Percentiles rank a stretch among this genome's conserved stretches.
Conservation (phyloP, 2,888 invertebrate genomes). For the Agrotis clavis region DNA sequence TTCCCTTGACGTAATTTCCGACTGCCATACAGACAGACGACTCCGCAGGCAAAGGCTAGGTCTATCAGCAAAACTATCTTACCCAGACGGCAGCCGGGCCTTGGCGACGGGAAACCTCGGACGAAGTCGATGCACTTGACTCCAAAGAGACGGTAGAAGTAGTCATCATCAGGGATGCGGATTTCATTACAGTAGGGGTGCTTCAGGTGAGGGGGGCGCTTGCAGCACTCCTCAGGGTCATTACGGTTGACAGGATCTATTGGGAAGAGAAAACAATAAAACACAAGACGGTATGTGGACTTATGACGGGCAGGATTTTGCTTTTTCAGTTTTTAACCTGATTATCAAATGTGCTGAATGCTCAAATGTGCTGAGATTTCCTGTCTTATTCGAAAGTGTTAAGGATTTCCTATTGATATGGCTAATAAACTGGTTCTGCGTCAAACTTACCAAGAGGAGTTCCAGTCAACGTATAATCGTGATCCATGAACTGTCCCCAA, state of each 20-base stretch:
- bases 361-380: not conserved
- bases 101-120: constrained; percentile 96
- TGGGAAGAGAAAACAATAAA: constrained; percentile 58
- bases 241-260: constrained; percentile 96
- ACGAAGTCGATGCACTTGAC: constrained; percentile 98
- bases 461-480: constrained; percentile 97
- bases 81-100: constrained; percentile 97
- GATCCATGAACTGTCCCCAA: constrained; percentile 99
- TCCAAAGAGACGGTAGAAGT: constrained; percentile 96
- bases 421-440: not conserved
- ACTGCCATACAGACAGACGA: not conserved
- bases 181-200: constrained; percentile 98
- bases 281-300: constrained; percentile 44
- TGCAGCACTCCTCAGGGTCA: constrained; percentile 97
- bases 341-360: not conserved
- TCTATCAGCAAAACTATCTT: constrained; percentile 67
- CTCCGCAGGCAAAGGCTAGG: not conserved
- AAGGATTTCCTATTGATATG: too few relatives aligned
- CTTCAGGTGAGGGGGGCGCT: constrained; percentile 95
- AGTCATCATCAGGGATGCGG: constrained; percentile 96
- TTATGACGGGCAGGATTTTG: not conserved
- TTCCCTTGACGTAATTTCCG: not conserved
- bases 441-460: constrained; percentile 95
- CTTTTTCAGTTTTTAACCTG: not conserved
- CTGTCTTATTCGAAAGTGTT: not conserved